Conservation (phyloP, 2,888 invertebrate genomes). For the Tillus elongatus region DNA sequence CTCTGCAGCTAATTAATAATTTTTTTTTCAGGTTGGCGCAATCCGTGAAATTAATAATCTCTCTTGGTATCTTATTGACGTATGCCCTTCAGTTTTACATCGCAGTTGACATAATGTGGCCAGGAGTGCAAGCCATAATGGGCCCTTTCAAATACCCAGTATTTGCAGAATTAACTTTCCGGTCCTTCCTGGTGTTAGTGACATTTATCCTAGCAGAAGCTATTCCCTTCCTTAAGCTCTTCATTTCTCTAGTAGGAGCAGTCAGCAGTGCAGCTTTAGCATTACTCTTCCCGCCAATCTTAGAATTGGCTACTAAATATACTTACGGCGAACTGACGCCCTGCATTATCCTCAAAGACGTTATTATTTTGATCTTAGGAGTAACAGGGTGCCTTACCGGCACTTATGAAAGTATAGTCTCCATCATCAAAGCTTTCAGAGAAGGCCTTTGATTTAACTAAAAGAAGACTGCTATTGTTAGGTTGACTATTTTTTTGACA, state of each 20-base stretch:
- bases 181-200: slow-evolving; percentile 62
- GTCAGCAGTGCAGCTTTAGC: slow-evolving; percentile 82
- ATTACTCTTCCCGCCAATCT: slow-evolving; percentile 77
- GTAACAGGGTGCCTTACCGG: slow-evolving; percentile 64
- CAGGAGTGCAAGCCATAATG: slow-evolving; percentile 49
- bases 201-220: slow-evolving; percentile 79
- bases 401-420: slow-evolving; percentile 61
- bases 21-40: slow-evolving; percentile 60
- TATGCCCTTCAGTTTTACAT: slow-evolving; percentile 95
- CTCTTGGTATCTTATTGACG: slow-evolving; percentile 76
- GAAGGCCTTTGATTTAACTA: slow-evolving; percentile 3
- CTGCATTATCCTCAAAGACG: slow-evolving; percentile 49
- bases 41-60: slow-evolving; percentile 74
- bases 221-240: slow-evolving; percentile 75
- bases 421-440: slow-evolving; percentile 48
- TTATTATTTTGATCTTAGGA: slow-evolving; percentile 57
- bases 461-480: slow-evolving; percentile 7
- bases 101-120: slow-evolving; percentile 84
- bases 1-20: slow-evolving; percentile 7
- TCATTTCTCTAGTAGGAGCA: slow-evolving; percentile 88
- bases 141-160: slow-evolving; percentile 51
- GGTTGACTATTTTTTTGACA: no score
- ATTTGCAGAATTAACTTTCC: slow-evolving; percentile 58
- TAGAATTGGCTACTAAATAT: slow-evolving; percentile 66
- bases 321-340: slow-evolving; percentile 48